Conservation (phyloP, 2,888 invertebrate species). For the Eulithis prunata region DNA sequence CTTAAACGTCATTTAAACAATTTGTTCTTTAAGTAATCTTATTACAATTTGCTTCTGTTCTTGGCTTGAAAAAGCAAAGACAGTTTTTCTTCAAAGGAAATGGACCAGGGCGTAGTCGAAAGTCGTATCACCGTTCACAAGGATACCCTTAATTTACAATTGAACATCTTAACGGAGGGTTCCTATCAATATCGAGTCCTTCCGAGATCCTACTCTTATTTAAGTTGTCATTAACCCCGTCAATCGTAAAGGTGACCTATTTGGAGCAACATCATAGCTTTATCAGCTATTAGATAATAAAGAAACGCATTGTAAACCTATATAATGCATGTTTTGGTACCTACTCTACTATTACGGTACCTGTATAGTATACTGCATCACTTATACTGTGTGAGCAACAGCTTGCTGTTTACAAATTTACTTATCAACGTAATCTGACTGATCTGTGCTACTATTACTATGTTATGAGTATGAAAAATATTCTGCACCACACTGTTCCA, state of each 20-base stretch:
- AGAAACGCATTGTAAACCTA: too few species aligned
- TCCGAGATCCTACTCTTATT: slow-evolving; percentile 31
- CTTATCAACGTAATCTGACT: too few species aligned
- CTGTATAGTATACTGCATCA: too few species aligned
- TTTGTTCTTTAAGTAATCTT: neutral
- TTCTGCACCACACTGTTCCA: too few species aligned
- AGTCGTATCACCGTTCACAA: slow-evolving; percentile 51
- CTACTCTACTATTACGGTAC: too few species aligned
- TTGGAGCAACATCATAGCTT: neutral
- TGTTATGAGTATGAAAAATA: too few species aligned
- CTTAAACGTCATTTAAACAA: too few species aligned
- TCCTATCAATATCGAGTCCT: slow-evolving; percentile 36
- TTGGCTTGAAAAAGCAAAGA: neutral
- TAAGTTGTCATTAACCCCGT: slow-evolving; percentile 33
- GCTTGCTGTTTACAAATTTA: too few species aligned
- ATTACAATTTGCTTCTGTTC: slow-evolving; percentile 4
- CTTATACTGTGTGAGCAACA: too few species aligned
- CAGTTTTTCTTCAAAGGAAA: slow-evolving; percentile 36
- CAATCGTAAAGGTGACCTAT: slow-evolving; percentile 8
- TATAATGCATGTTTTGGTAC: too few species aligned
- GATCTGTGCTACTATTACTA: too few species aligned
- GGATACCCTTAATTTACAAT: slow-evolving; percentile 51
- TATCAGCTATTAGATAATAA: too few species aligned
- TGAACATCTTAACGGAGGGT: slow-evolving; percentile 38
- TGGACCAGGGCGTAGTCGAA: slow-evolving; percentile 47